phyloP scores from a whole-genome alignment of 2,797 vertebrate genomes.

The Pseudocheirus occidentalis region DNA sequence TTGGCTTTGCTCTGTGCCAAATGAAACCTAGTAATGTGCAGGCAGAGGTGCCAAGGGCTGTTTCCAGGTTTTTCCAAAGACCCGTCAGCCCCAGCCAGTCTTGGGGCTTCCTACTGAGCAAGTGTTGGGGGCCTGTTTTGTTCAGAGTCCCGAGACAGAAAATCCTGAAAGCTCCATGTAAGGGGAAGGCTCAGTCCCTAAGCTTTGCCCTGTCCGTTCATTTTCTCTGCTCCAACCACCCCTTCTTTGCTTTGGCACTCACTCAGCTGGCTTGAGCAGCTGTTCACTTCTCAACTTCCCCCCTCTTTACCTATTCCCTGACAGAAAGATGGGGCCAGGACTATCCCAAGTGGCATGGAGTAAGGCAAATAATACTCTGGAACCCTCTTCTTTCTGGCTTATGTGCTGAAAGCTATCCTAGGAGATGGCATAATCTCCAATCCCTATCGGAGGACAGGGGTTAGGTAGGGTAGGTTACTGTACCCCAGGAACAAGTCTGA shows the following conservation, averaged over 20 bases:
- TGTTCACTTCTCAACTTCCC: not conserved
- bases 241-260: not conserved
- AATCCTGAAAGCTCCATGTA: not conserved
- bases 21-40: slow-evolving; percentile 62
- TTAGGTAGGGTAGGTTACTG: not conserved
- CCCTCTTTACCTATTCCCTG: not conserved
- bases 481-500: not conserved
- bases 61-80: slow-evolving; percentile 68
- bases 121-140: slow-evolving; percentile 27
- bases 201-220: not conserved
- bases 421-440: not conserved
- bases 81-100: slow-evolving; percentile 41
- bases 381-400: not conserved
- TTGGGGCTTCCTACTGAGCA: slow-evolving; percentile 64
- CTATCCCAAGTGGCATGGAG: not conserved
- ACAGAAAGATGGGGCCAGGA: not conserved
- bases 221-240: not conserved
- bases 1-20: slow-evolving; percentile 27
- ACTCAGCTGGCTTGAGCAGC: not conserved
- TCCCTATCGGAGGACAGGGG: not conserved
- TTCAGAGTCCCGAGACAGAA: not conserved
- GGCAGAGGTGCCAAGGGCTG: slow-evolving; percentile 58
- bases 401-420: not conserved
- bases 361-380: not conserved
- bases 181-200: not conserved